phyloP scores from a whole-genome alignment of 2,797 vertebrate genomes.

The Notolabrus celidotus region DNA sequence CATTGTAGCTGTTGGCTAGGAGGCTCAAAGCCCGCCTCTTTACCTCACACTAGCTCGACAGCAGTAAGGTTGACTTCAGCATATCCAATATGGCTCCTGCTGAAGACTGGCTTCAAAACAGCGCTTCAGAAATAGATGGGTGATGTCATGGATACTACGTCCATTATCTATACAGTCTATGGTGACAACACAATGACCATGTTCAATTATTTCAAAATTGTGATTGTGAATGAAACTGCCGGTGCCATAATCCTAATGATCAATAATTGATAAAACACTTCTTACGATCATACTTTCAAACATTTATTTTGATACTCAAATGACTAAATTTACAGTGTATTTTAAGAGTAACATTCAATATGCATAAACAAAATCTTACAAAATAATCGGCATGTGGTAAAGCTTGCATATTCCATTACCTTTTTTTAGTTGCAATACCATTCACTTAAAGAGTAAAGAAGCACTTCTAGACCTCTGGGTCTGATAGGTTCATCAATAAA shows the following conservation, averaged over 20 bases:
- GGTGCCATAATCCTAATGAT: not conserved
- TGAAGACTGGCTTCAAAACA: too few species aligned
- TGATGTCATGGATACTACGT: too few species aligned
- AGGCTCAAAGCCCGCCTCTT: too few species aligned
- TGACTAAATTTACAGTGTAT: constrained; percentile 65
- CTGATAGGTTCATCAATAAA: constrained; percentile 54
- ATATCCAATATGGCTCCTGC: too few species aligned
- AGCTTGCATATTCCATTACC: constrained; percentile 68
- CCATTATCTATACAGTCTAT: too few species aligned
- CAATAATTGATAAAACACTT: constrained; percentile 21
- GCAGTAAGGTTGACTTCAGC: too few species aligned
- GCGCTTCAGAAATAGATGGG: too few species aligned
- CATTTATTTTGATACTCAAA: constrained; percentile 77
- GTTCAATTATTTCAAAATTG: too few species aligned
- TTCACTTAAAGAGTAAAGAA: constrained; percentile 56
- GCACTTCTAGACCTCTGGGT: constrained; percentile 50
- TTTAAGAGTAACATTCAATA: constrained; percentile 77
- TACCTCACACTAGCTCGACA: too few species aligned
- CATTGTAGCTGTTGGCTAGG: too few species aligned
- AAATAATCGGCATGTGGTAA: constrained; percentile 67
- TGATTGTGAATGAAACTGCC: not conserved
- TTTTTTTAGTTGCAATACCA: constrained; percentile 51
- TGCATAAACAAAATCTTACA: constrained; percentile 67
- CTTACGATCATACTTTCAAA: constrained; percentile 48
- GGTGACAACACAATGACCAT: too few species aligned